A percentile compares a stretch with the other conserved stretches of the same genome.
Evolutionary conservation across 2,797 vertebrate genomes (phyloP).

Genomic region (Eurystomus glaucurus): DNA sequence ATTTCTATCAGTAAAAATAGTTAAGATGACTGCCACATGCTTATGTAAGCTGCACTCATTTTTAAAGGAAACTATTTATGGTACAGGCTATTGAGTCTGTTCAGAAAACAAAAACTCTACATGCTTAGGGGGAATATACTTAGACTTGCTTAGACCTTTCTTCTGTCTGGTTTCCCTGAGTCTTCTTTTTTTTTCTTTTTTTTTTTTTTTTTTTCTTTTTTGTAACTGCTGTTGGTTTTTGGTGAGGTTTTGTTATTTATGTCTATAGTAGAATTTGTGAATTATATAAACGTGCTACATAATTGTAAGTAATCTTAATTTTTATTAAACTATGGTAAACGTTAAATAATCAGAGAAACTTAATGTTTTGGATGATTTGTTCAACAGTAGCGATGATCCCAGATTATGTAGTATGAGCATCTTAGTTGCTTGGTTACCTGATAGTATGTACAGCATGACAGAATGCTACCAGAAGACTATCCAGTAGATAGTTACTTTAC

Average conservation of each 20-base stretch:
- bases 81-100: neutral
- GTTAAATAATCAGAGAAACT: neutral
- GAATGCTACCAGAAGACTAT: neutral
- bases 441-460: neutral
- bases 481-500: neutral
- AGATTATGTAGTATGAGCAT: neutral
- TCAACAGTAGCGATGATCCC: neutral
- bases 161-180: neutral
- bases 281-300: neutral
- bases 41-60: conserved; percentile 18
- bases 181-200: neutral
- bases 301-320: neutral
- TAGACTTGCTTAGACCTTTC: neutral
- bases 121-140: neutral
- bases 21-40: neutral
- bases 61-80: conserved; percentile 34
- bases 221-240: neutral
- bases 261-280: neutral
- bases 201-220: neutral
- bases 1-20: neutral
- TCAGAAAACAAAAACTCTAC: neutral
- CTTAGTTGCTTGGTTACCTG: neutral
- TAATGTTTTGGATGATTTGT: neutral
- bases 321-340: neutral
- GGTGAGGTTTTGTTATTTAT: neutral